phyloP scores from a whole-genome alignment of 30 jellyfish, hydroid and myxozoan species.

The Aurelia sp. region DNA sequence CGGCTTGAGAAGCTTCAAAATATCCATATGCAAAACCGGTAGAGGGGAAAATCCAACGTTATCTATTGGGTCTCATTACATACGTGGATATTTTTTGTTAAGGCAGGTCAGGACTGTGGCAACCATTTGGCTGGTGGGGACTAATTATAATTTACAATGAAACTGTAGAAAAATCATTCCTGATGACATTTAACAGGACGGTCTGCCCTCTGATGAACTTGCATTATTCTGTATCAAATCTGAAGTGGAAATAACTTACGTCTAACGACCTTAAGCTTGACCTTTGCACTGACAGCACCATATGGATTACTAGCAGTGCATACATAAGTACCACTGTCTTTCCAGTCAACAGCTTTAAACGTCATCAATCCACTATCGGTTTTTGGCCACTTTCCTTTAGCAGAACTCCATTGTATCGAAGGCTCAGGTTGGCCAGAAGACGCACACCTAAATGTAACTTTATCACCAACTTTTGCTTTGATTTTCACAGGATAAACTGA shows the following conservation, averaged over 20 bases:
- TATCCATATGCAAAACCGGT: no score
- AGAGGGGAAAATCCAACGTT: no score
- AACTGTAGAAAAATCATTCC: no score
- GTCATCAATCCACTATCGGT: conserved; percentile 69
- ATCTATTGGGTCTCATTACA: no score
- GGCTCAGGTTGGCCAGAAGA: conserved; percentile 60
- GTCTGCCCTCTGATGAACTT: not conserved
- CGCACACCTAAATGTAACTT: conserved; percentile 69
- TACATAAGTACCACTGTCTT: conserved; percentile 70
- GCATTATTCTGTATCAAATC: not conserved
- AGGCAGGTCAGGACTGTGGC: no score
- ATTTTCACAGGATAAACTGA: conserved; percentile 52
- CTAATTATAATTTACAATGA: no score
- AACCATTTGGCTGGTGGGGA: no score
- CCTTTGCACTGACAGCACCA: conserved; percentile 70
- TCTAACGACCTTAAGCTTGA: conserved; percentile 62
- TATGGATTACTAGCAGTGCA: conserved; percentile 84
- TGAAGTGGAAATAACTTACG: conserved; percentile 58
- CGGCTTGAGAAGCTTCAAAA: no score
- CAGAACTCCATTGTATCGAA: conserved; percentile 62
- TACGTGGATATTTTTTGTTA: no score
- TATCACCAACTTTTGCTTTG: conserved; percentile 45
- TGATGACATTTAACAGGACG: no score
- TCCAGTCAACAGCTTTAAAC: conserved; percentile 26
- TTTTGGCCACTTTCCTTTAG: conserved; percentile 30